phyloP scores from a whole-genome alignment of 1,140 invertebrate genomes.

The Heterodera schachtii region DNA sequence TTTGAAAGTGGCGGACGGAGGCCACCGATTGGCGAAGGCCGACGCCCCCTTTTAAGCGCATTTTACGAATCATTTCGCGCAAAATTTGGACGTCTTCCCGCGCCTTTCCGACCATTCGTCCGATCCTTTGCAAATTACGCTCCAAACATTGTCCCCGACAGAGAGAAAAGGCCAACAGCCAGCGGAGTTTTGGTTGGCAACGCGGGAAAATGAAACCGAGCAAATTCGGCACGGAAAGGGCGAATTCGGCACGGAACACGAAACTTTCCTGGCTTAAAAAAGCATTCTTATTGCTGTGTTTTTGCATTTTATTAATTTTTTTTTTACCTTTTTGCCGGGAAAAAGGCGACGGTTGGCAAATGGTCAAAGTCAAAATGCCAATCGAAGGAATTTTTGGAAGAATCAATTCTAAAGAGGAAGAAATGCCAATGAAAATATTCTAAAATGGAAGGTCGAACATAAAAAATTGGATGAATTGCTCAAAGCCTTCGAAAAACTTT shows the following conservation, averaged over 20 bases:
- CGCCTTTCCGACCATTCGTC: slow-evolving; percentile 1
- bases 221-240: slow-evolving; percentile 24
- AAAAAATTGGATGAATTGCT: slow-evolving; percentile 14
- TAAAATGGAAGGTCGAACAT: background rate
- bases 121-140: slow-evolving; percentile 3
- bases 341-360: slow-evolving; percentile 27
- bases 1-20: background rate
- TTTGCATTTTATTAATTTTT: background rate
- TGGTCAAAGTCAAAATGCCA: slow-evolving; percentile 11
- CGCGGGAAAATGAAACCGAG: slow-evolving; percentile 26
- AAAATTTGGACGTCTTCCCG: background rate
- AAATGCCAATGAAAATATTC: slow-evolving; percentile 2
- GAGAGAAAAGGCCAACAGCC: slow-evolving; percentile 6
- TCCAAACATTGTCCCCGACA: slow-evolving; percentile 17
- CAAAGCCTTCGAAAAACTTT: slow-evolving; percentile 16
- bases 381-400: slow-evolving; percentile 11
- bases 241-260: background rate
- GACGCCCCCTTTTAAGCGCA: background rate
- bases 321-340: background rate
- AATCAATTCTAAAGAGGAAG: slow-evolving; percentile 7
- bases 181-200: slow-evolving; percentile 5
- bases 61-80: background rate
- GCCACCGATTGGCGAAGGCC: background rate
- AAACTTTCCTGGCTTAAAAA: slow-evolving; percentile 3
- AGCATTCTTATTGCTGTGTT: no score